Conservation (phyloP, 2,888 invertebrate genomes). For the Plusia festucae region DNA sequence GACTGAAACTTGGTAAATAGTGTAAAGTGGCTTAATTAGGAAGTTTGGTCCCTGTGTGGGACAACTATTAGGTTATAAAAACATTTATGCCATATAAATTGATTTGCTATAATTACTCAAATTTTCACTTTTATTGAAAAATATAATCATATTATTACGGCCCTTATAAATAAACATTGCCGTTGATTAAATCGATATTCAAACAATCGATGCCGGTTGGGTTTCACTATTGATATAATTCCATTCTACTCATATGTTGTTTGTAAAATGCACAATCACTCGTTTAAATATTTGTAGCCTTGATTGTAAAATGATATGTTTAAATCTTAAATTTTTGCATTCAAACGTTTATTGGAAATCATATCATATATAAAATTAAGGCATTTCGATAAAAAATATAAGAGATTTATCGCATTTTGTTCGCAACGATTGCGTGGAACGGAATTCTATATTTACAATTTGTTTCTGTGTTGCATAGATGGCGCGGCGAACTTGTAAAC, state of each 20-base stretch:
- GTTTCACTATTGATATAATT: conserved; percentile 46
- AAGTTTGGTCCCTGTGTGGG: no score
- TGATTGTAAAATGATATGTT: not conserved
- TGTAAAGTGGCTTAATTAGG: no score
- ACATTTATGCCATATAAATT: no score
- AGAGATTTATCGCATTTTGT: not conserved
- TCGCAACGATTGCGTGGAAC: conserved; percentile 60
- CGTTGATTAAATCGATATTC: conserved; percentile 46
- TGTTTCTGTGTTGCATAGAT: conserved; percentile 84
- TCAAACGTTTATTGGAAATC: rapidly evolving
- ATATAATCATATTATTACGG: no score
- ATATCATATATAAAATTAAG: not conserved
- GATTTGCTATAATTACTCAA: no score
- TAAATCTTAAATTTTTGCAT: not conserved
- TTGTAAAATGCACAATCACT: rapidly evolving
- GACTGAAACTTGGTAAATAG: no score
- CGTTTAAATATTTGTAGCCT: not conserved
- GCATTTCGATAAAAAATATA: not conserved
- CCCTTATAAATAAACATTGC: not conserved
- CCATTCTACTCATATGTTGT: conserved; percentile 26
- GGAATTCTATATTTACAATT: conserved; percentile 71
- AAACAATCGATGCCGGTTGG: conserved; percentile 26
- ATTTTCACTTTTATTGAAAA: not conserved
- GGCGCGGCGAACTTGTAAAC: conserved; percentile 87
- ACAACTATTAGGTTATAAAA: no score